Evolutionary conservation across 2,797 vertebrate genomes (phyloP).

Genomic region (Tenualosa ilisha): DNA sequence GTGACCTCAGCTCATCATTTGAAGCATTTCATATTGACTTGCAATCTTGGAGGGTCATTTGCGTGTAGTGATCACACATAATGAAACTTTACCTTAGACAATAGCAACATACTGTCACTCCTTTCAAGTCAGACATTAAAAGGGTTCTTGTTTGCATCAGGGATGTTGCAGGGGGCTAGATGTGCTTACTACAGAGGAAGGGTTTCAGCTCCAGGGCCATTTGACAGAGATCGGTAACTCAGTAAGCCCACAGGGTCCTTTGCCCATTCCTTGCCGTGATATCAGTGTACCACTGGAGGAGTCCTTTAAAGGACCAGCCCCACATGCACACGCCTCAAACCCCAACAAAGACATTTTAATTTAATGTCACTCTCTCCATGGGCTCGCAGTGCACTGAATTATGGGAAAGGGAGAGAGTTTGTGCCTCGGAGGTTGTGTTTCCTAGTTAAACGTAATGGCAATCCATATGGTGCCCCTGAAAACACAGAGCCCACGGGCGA

Average conservation of each 20-base stretch:
- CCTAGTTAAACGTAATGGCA: slow-evolving; percentile 21
- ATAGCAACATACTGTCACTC: background rate
- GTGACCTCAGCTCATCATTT: no score
- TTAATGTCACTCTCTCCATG: slow-evolving; percentile 15
- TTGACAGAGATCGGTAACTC: slow-evolving; percentile 19
- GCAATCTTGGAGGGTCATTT: background rate
- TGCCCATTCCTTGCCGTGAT: background rate
- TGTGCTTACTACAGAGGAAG: background rate
- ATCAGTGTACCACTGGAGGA: background rate
- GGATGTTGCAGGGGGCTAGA: background rate
- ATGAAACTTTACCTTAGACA: background rate
- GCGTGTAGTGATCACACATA: background rate
- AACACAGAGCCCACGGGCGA: background rate
- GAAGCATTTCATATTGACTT: background rate
- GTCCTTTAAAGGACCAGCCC: background rate
- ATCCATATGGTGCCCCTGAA: slow-evolving; percentile 6
- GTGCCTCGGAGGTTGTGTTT: slow-evolving; percentile 21
- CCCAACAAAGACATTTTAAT: slow-evolving; percentile 16
- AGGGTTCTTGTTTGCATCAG: slow-evolving; percentile 5
- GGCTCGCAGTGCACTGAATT: slow-evolving; percentile 4
- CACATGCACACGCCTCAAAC: background rate
- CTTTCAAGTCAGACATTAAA: background rate
- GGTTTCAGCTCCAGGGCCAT: background rate
- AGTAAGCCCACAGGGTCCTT: background rate
- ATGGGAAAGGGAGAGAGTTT: background rate